phyloP scores from a whole-genome alignment of 2,113 vertebrate species.

The Protobothrops mucrosquamatus region DNA sequence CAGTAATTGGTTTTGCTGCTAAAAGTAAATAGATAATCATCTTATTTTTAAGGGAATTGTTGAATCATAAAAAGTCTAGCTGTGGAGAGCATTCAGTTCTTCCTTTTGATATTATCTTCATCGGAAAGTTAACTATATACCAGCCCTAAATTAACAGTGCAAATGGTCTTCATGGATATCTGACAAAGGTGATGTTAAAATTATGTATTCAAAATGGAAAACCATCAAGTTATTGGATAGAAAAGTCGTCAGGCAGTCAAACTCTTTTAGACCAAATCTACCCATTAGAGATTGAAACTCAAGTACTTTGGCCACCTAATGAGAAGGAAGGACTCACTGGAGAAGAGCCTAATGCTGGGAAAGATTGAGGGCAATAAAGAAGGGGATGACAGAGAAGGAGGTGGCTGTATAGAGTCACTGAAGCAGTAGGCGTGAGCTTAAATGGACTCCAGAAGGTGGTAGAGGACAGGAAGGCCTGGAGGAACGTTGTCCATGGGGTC shows the following conservation, averaged over 20 bases:
- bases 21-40: neutral
- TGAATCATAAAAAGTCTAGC: neutral
- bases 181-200: neutral
- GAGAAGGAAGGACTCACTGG: too few relatives aligned
- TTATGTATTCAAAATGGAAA: neutral
- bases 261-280: neutral
- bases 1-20: neutral
- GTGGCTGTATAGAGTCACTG: too few relatives aligned
- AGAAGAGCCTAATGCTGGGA: too few relatives aligned
- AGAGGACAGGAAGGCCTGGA: too few relatives aligned
- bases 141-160: neutral
- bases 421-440: too few relatives aligned
- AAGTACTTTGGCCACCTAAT: too few relatives aligned
- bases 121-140: neutral
- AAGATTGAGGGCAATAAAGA: too few relatives aligned
- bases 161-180: neutral
- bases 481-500: too few relatives aligned
- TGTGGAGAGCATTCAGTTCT: neutral
- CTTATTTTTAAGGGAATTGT: neutral
- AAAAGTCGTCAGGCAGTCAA: neutral
- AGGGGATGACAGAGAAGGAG: too few relatives aligned
- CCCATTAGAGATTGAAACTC: neutral
- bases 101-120: neutral
- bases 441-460: too few relatives aligned
- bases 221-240: neutral